Evolutionary conservation across 1,140 invertebrate species (phyloP), one percentile per base, ranked within the genome.

Genomic region (Camponotus floridanus): DNA sequence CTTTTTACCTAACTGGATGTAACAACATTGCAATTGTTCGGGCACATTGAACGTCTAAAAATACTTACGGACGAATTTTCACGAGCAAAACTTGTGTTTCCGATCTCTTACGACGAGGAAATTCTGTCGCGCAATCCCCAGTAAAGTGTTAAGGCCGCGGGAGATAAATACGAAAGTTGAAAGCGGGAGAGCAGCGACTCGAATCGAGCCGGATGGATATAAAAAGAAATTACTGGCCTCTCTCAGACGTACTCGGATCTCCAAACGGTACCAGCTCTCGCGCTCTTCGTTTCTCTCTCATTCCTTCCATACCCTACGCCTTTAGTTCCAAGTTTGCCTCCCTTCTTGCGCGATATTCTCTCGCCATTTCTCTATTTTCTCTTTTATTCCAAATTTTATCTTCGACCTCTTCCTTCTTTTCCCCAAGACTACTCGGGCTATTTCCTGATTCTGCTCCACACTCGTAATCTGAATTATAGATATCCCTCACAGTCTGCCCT

Each of bases 201-300:
- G 87, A 88, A 90, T 87, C 88, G 87, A 71, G 57, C 33, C 59
- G 80, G 62, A 91, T 73, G 79, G 74, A 85, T 84, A 91, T 91
- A 90, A 92, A 92, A 91, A 89, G 85, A 92, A 90, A 92, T 92
- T 91, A 91, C 91, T 79, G 76, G 81, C 85, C 91, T 88, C 91
- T 88, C 87, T 89, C 87, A 89, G 87, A 90, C 83, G 86, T 86
- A 89, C 89, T 90, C 85, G 83, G 76, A 86, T 67, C 83, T 65
- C 61, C 70, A 26, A 81, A 87, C 81, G 71, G 39, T 65, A 57
- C 26, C 51, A n/a, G 51, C 33, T 8, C 13, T 64, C 33, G 9
- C 79, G 15, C 71, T 11, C 71, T 15, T 39, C 13, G 36, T 76
- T 62, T 86, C 39, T n/a, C 57, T 71, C 21, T 21, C 8, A n/a